phyloP scores from a whole-genome alignment of 1,140 invertebrate genomes.

The Lepidurus apus region DNA sequence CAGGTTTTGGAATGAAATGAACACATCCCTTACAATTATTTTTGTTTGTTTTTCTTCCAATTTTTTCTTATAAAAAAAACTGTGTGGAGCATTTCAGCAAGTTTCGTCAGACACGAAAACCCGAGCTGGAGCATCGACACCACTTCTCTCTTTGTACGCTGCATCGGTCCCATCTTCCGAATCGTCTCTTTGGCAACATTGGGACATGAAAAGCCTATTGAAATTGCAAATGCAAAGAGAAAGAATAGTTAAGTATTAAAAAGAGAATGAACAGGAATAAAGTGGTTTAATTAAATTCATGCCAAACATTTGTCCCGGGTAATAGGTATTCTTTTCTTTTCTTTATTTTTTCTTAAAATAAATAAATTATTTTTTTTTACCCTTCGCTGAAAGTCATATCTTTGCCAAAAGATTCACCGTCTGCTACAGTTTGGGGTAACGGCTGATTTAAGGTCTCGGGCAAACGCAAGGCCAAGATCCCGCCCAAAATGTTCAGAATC shows the following conservation, averaged over 20 bases:
- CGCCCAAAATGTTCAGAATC: conserved; percentile 66
- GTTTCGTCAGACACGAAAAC: conserved; percentile 3
- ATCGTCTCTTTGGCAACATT: not conserved
- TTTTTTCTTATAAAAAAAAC: not conserved
- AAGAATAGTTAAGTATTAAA: not conserved
- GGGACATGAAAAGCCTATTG: not conserved
- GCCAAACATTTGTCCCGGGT: not conserved
- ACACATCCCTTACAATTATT: not conserved
- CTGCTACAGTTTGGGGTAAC: conserved; percentile 78
- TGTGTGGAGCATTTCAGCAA: not conserved
- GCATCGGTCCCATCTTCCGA: not conserved
- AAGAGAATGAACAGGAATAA: not conserved
- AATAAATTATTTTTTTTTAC: not conserved
- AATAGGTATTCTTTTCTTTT: too few relatives aligned
- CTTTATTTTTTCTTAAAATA: too few relatives aligned
- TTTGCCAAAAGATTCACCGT: conserved; percentile 67
- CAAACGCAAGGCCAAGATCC: conserved; percentile 70
- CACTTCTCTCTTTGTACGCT: not conserved
- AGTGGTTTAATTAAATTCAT: not conserved
- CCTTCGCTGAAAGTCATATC: conserved; percentile 42
- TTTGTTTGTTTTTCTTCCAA: too few relatives aligned
- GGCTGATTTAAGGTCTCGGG: conserved; percentile 80
- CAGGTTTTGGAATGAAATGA: not conserved
- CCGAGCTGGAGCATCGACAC: not conserved
- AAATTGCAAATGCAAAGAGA: not conserved